Base-by-base conservation (phyloP, 2,797 vertebrate species). In the Carcharodon carcharias region DNA sequence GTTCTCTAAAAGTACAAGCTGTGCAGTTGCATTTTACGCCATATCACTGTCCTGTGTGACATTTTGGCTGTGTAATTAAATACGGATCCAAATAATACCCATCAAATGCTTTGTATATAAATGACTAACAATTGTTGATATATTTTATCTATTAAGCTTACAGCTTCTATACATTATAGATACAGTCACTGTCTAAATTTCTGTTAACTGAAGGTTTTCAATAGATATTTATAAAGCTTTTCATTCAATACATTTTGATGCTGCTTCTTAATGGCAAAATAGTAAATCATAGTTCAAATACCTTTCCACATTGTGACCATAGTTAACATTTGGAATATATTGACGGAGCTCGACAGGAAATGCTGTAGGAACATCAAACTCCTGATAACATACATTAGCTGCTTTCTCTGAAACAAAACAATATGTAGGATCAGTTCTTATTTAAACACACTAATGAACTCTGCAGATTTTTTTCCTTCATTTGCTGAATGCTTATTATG, bases 301-400 rank as follows among this genome's bases (percentile, higher is more conserved):
- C 96, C 96, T 96, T 45, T 67, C 94, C 28, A 35, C 50, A 88
- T 89, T n/a, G 23, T 87, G 58, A 56, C 73, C 65, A 97, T 99
- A 99, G 97, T 98, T 97, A 63, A 98, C 97, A 96, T 99, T 99
- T 1, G 99, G 99, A 96, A 99, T 98, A 97, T 98, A 99, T 18
- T 98, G 98, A 95, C 97, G 98, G 96, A 99, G 97, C 96, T 99
- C 98, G 3, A 99, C 35, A 50, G 99, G 99, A 96, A 99, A 99
- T 40, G n/a, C 96, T 80, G 96, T 96, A 0, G 99, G 98, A 88
- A 99, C 97, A 28, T 99, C 99, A 96, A 98, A 98, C 96, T 99
- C 99, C 97, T 99, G 99, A 87, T 99, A 99, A 96, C 98, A 99
- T 16, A 99, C 99, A 0, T 99, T 99, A 56, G 99, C 98, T 69